Evolutionary conservation across 2,797 vertebrate genomes (phyloP).

Genomic region (Diceros bicornis): DNA sequence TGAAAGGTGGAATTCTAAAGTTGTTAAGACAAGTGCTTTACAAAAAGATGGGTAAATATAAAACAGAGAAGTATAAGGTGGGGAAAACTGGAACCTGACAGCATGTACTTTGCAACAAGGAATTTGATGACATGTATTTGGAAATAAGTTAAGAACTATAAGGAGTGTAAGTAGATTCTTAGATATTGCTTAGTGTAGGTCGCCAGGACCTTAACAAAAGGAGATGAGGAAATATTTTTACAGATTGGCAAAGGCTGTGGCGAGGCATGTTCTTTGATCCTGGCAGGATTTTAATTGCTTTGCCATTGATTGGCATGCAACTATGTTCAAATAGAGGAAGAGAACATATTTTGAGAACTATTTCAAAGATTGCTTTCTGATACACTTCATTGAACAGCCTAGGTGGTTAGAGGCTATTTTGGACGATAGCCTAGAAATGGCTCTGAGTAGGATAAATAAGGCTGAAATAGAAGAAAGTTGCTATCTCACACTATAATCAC

Average conservation of each 20-base stretch:
- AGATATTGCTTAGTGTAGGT: slow-evolving; percentile 72
- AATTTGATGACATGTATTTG: slow-evolving; percentile 84
- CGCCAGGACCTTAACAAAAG: slow-evolving; percentile 80
- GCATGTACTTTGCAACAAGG: slow-evolving; percentile 72
- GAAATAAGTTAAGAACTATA: slow-evolving; percentile 80
- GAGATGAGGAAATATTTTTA: slow-evolving; percentile 85
- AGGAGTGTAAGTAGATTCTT: slow-evolving; percentile 77
- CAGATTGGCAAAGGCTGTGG: slow-evolving; percentile 78
- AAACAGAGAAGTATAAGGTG: slow-evolving; percentile 27
- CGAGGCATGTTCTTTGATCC: slow-evolving; percentile 86
- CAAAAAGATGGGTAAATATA: slow-evolving; percentile 52
- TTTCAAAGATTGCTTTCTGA: slow-evolving; percentile 87
- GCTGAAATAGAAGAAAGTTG: slow-evolving; percentile 82
- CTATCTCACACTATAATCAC: slow-evolving; percentile 72
- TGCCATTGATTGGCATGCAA: slow-evolving; percentile 87
- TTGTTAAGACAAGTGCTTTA: slow-evolving; percentile 44
- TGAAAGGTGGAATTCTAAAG: slow-evolving; percentile 12
- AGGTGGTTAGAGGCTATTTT: slow-evolving; percentile 89
- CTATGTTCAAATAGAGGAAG: slow-evolving; percentile 85
- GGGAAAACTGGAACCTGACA: slow-evolving; percentile 62
- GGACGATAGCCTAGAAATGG: slow-evolving; percentile 87
- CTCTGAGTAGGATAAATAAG: slow-evolving; percentile 86
- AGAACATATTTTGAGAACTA: slow-evolving; percentile 83
- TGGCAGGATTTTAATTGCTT: slow-evolving; percentile 90
- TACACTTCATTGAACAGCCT: slow-evolving; percentile 85